Evolutionary conservation across 2,797 vertebrate genomes (phyloP).

Genomic region (Propithecus deckenii): DNA sequence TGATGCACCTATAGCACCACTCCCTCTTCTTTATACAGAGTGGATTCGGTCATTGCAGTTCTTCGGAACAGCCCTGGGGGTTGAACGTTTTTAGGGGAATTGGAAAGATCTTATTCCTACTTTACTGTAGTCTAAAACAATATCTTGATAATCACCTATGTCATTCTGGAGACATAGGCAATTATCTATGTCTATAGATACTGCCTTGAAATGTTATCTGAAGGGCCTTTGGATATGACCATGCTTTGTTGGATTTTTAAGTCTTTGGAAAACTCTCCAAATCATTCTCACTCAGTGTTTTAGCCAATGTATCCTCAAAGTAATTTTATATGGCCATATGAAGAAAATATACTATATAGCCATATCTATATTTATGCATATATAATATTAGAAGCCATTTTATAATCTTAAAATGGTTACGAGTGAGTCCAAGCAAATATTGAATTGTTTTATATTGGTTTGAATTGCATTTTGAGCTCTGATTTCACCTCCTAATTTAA

Average conservation of each 20-base stretch:
- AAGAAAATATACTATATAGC: neutral
- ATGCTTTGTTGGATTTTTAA: neutral
- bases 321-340: neutral
- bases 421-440: neutral
- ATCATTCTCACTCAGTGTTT: neutral
- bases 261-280: neutral
- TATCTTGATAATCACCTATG: neutral
- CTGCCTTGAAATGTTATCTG: neutral
- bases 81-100: neutral
- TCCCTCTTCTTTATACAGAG: neutral
- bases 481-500: conserved; percentile 8
- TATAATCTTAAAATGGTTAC: conserved; percentile 15
- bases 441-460: neutral
- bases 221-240: neutral
- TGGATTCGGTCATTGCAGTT: neutral
- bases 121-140: neutral
- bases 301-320: neutral
- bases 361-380: neutral
- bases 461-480: neutral
- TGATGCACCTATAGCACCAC: conserved; percentile 17
- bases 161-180: neutral
- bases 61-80: conserved; percentile 25
- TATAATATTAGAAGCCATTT: conserved; percentile 2
- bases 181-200: neutral
- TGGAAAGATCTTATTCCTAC: neutral